Base-by-base conservation (phyloP, 2,888 invertebrate species). In the Eremobia ochroleuca region DNA sequence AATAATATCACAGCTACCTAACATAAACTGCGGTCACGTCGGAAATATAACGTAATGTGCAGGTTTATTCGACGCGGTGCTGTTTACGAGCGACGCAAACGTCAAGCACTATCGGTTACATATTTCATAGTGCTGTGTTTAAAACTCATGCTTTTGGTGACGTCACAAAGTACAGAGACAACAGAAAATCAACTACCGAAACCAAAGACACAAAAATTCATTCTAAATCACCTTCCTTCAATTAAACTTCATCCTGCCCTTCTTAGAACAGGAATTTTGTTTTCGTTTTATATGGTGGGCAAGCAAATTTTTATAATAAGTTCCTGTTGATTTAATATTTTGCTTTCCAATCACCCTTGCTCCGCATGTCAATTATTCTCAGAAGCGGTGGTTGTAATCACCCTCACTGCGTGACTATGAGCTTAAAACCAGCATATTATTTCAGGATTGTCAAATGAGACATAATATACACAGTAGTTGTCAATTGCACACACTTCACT, bases 41-140 rank as follows among this genome's bases (percentile, higher is more conserved):
- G n/a, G 55, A 37, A 68, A 34, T 34, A 25, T 55, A 21, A 66
- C 37, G 46, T 43, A 21, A 40, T 28, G 40, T 43, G 13, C 34
- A 13, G 1, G 52, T 62, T 37, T 34, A 73, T 46, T 64, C 58
- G 28, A 34, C 4, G 49, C 58, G 43, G 18, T 28, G 34, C 76
- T 73, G n/a, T 76, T 72, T 46, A 76, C 68, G 71, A 80, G 64
- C 8, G 5, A 34, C n/a, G 46, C 40, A 58, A 37, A 61, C 49
- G 59, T 79, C 68, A 58, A 67, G 40, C 52, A 34, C 52, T 73
- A 64, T 67, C 58, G 9, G 37, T 68, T 52, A 62, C 25, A 34
- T 67, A 64, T 52, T 66, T 65, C 28, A 62, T 55, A 59, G 31
- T 15, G 18, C 43, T 46, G 40, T 40, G 28, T 25, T 68, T 37